Evolutionary conservation across 2,888 invertebrate genomes (phyloP).

Genomic region (Ectobius pallidus): DNA sequence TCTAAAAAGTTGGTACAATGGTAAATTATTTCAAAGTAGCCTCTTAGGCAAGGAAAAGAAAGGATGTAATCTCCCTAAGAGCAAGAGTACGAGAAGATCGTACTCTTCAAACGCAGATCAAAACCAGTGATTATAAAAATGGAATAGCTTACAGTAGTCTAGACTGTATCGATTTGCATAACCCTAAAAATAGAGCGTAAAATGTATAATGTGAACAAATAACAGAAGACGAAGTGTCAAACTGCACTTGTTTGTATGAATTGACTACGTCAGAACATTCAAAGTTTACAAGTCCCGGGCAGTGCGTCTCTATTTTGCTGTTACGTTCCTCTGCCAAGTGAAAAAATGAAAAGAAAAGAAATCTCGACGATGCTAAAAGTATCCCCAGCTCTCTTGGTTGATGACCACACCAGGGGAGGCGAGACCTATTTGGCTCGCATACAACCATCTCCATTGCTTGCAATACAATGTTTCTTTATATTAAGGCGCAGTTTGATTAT

Average conservation of each 20-base stretch:
- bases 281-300: background rate
- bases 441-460: background rate
- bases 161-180: too few species aligned
- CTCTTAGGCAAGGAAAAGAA: too few species aligned
- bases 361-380: constrained; percentile 9
- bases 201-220: too few species aligned
- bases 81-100: too few species aligned
- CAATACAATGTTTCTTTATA: background rate
- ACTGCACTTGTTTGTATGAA: background rate
- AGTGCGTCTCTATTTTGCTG: background rate
- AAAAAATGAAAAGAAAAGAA: background rate
- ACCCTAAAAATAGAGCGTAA: too few species aligned
- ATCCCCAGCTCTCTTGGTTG: constrained; percentile 10
- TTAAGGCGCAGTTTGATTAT: background rate
- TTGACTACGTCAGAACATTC: background rate
- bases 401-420: background rate
- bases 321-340: background rate
- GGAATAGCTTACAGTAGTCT: too few species aligned
- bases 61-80: too few species aligned
- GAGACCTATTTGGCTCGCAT: background rate
- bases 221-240: background rate
- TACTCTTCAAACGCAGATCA: too few species aligned
- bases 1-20: too few species aligned
- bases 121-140: too few species aligned
- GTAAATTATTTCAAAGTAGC: too few species aligned